Evolutionary conservation across 1,140 invertebrate species (phyloP), one percentile per base, ranked within the genome.

Genomic region (Drosophila willistoni): DNA sequence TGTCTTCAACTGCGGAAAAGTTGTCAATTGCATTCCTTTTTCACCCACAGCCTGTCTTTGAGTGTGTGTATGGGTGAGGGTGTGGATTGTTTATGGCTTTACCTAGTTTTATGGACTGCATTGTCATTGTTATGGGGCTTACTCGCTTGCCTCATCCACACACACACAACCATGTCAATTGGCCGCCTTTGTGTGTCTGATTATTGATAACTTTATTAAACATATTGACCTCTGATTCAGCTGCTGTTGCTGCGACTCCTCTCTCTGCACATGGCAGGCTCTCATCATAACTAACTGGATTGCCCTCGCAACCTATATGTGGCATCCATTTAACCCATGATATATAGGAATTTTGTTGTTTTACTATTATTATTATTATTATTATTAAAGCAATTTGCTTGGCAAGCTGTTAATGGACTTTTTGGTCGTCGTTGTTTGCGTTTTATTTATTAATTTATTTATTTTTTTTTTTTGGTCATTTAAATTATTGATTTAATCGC

Each of bases 381-480:
- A 84, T 85, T 85, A 85, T 85, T 85, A 22, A 86, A 74, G 81
- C 81, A 86, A 86, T 82, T 86, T 86, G 79, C 81, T 56, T 76
- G 77, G 68, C 59, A 36, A 66, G 57, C 60, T 67, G 39, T 64
- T 81, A 60, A 34, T 47, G 12, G 17, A 44, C 19, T 34, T 56
- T 39, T 17, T 25, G 61, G 61, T 17, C 41, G 22, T 36, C 42
- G 68, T 34, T 57, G 64, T 17, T 66, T 39, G 61, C 3, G 29
- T 10, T 12, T 62, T 13, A 29, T 54, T 57, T 17, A 25, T 34
- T 41, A 14, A 13, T 36, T 39, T n/a, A n/a, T n/a, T n/a, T n/a
- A n/a, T n/a, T n/a, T n/a, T n/a, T n/a, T n/a, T n/a, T 14, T 56
- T 69, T 70, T 22, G 19, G 71, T 62, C 76, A 86, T 83, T 79